Base-by-base conservation (phyloP, 2,888 invertebrate genomes). In the Calameuta idolon region DNA sequence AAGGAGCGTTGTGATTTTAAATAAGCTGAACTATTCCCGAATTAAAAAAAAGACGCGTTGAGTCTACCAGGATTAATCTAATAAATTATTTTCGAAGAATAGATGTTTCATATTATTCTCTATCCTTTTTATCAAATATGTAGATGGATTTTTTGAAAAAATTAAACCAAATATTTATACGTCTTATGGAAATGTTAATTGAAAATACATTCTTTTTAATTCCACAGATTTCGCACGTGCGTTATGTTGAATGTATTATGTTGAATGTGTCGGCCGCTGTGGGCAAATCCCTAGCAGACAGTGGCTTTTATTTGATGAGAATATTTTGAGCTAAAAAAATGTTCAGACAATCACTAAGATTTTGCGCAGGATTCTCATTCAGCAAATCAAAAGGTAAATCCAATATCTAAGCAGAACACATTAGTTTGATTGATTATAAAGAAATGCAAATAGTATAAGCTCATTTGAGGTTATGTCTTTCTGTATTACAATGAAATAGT, bases 301-400 rank as follows among this genome's bases (percentile, higher is more conserved):
- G 55, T 55, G 55, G 55, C 23, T 55, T 55, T 9, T 2, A 55
- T 55, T 23, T 55, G 15, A 55, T 55, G 9, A 55, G 55, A 55
- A 55, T 23, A 55, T 55, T 23, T 55, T 55, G 33, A 34, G 34
- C 33, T 23, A 23, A 75, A 69, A 83, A 79, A 81, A 83, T 84
- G 82, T 84, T 83, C 37, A 84, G 82, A 81, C 81, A 81, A 74
- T 71, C 83, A 40, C 35, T 79, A 9, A 83, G 80, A 76, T 76
- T 83, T 69, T 81, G 79, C n/a, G 75, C 75, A n/a, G 73, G 75
- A 71, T 73, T 69, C 37, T 76, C 79, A 12, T 69, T 75, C 3
- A 82, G 77, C 69, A 76, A 73, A 69, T 33, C 82, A 34, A 73
- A 78, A 34, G 79, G 84, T 84, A 68, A 81, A 81, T 82, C 33